Conservation (phyloP, 2,113 vertebrate genomes). For the Blennius ocellaris region DNA sequence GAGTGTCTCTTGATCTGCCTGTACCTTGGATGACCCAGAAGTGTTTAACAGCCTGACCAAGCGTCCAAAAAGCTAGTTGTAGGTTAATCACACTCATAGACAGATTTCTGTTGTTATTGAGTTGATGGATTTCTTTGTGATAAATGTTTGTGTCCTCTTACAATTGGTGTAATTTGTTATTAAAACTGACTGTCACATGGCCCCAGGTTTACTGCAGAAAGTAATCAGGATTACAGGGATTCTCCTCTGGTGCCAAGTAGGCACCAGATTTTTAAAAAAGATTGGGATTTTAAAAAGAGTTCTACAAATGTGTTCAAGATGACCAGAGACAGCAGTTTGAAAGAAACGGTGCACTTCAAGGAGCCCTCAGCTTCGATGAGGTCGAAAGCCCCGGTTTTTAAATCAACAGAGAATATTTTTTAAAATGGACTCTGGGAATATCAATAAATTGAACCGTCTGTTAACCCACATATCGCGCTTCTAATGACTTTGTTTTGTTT, state of each 20-base stretch:
- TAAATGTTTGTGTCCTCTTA: not conserved
- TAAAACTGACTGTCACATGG: not conserved
- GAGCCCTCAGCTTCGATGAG: no score
- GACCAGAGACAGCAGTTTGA: not conserved
- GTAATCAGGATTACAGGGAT: no score
- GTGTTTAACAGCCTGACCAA: conserved; percentile 53
- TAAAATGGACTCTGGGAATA: no score
- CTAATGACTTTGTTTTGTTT: conserved; percentile 34
- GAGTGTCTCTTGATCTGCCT: conserved; percentile 43
- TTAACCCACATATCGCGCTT: no score
- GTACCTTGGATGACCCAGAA: conserved; percentile 42
- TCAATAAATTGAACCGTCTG: no score
- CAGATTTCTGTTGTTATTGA: conserved; percentile 17
- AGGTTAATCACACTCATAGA: conserved; percentile 17
- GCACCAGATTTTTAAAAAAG: no score
- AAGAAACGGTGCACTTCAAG: no score
- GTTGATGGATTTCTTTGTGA: conserved; percentile 7
- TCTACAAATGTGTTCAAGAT: not conserved
- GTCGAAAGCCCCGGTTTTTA: no score
- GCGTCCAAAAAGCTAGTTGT: conserved; percentile 11
- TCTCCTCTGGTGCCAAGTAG: no score
- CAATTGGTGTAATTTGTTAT: not conserved
- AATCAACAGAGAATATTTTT: no score
- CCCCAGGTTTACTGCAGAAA: not conserved
- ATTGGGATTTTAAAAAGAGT: not conserved